phyloP scores from a whole-genome alignment of 2,113 vertebrate genomes.

The Periophthalmus modestus region DNA sequence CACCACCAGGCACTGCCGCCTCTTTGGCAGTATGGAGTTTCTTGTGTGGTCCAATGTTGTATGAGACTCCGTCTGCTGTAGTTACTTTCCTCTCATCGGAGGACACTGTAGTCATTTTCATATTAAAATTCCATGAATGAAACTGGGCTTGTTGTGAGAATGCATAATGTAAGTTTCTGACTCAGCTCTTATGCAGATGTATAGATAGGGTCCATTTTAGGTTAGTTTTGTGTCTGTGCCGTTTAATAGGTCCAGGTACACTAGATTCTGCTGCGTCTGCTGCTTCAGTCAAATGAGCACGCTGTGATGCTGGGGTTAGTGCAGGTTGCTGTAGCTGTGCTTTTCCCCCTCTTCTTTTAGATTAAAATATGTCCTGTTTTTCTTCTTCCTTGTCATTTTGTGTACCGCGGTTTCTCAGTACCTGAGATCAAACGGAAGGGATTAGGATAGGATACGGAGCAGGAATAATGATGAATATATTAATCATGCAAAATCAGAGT shows the following conservation, averaged over 20 bases:
- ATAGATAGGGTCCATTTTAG: conserved; percentile 31
- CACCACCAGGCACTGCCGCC: background rate
- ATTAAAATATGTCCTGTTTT: background rate
- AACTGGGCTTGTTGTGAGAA: conserved; percentile 32
- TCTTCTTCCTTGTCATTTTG: conserved; percentile 5
- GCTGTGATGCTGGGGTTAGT: conserved; percentile 22
- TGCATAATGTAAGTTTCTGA: conserved; percentile 26
- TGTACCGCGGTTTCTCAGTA: conserved; percentile 35
- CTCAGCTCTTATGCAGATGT: conserved; percentile 38
- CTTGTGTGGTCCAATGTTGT: background rate
- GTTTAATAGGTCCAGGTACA: conserved; percentile 26
- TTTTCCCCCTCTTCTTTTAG: conserved; percentile 12
- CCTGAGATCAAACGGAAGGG: conserved; percentile 57
- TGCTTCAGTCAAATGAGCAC: conserved; percentile 16
- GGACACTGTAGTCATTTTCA: conserved; percentile 1
- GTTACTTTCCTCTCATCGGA: background rate
- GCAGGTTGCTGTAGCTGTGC: conserved; percentile 18
- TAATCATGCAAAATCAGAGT: conserved; percentile 66
- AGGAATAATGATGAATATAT: conserved; percentile 75
- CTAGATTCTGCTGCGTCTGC: conserved; percentile 46
- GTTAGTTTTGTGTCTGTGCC: conserved; percentile 27
- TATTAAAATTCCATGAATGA: conserved; percentile 18
- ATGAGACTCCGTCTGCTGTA: background rate
- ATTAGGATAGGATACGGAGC: conserved; percentile 59
- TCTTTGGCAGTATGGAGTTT: background rate